Percentiles rank a stretch among this genome's conserved stretches.
phyloP scores from a whole-genome alignment of 2,113 vertebrate species.

The Pollimyrus isidori region DNA sequence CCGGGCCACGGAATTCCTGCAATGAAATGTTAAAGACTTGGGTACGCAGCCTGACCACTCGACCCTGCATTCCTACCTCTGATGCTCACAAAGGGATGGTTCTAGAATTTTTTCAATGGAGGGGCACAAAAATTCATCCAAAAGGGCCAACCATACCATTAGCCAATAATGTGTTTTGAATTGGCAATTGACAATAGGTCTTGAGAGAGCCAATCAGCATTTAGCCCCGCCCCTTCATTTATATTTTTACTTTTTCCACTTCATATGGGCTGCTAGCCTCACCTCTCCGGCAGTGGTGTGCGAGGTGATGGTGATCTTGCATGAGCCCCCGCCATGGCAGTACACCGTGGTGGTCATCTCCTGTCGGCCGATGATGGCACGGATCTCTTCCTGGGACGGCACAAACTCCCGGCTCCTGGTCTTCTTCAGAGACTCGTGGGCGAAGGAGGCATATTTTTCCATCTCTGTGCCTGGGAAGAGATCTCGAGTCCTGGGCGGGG shows the following conservation, averaged over 20 bases:
- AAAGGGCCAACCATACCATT: background rate
- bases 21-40: background rate
- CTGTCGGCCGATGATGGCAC: constrained; percentile 75
- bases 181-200: background rate
- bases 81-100: background rate
- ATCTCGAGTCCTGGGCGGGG: constrained; percentile 72
- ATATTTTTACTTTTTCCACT: background rate
- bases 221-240: background rate
- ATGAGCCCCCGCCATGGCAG: constrained; percentile 92
- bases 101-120: background rate
- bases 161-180: background rate
- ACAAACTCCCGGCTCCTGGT: constrained; percentile 84
- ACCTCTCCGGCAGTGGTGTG: constrained; percentile 97
- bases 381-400: constrained; percentile 84
- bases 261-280: constrained; percentile 23
- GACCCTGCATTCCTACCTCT: background rate
- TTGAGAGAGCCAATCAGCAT: background rate
- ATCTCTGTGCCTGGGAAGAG: constrained; percentile 80
- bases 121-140: background rate
- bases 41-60: background rate
- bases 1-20: background rate
- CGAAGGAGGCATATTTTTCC: constrained; percentile 79
- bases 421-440: constrained; percentile 79
- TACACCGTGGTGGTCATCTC: constrained; percentile 90
- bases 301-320: constrained; percentile 91